Conservation (phyloP, 1,140 invertebrate genomes). For the Chlorops oryzae region DNA sequence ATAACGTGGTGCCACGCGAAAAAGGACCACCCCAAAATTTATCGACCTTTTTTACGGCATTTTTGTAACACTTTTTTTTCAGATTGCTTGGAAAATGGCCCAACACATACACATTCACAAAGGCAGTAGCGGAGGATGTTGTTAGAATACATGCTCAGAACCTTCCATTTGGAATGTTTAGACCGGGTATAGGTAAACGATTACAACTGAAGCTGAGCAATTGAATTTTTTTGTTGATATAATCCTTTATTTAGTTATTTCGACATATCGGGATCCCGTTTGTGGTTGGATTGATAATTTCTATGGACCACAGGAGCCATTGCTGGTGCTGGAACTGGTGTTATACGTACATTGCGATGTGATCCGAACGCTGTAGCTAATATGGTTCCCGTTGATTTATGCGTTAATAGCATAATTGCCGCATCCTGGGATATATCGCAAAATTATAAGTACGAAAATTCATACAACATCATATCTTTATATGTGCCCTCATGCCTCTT, state of each 20-base stretch:
- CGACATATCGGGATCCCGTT: constrained; percentile 66
- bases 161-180: constrained; percentile 56
- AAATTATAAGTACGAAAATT: constrained; percentile 51
- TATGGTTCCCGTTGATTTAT: constrained; percentile 80
- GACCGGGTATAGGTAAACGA: constrained; percentile 53
- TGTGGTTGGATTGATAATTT: constrained; percentile 82
- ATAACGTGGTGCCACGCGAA: too few species aligned
- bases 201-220: neutral
- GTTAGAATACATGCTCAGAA: constrained; percentile 50
- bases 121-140: constrained; percentile 59
- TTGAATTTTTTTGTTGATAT: neutral
- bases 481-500: neutral
- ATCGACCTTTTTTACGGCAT: too few species aligned
- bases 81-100: constrained; percentile 58
- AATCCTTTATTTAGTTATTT: constrained; percentile 48
- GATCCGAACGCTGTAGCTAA: constrained; percentile 62
- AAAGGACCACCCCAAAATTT: too few species aligned
- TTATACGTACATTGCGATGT: constrained; percentile 65
- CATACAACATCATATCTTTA: neutral
- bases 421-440: constrained; percentile 61
- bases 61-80: too few species aligned
- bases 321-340: constrained; percentile 62
- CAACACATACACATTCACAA: constrained; percentile 65
- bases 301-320: constrained; percentile 68
- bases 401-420: constrained; percentile 74